Percentiles rank a stretch among this genome's conserved stretches.
phyloP scores from a whole-genome alignment of 2,888 invertebrate genomes.

The Mimumesa dahlbomi region DNA sequence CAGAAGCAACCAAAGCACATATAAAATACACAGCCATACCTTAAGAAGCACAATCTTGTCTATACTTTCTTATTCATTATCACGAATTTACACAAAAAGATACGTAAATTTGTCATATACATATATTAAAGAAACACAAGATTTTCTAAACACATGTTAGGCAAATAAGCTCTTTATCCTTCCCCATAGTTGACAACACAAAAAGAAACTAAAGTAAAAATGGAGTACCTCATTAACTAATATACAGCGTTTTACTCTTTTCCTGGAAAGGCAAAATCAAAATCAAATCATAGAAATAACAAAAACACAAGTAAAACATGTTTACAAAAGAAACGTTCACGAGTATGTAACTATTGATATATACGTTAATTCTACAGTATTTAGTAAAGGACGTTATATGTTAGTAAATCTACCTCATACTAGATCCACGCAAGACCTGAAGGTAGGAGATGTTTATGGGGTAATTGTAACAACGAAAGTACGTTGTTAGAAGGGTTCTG shows the following conservation, averaged over 20 bases:
- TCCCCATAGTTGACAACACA: constrained; percentile 53
- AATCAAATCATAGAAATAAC: constrained; percentile 56
- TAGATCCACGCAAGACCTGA: constrained; percentile 78
- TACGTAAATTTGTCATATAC: too few species aligned
- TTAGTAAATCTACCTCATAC: constrained; percentile 76
- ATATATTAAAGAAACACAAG: too few species aligned
- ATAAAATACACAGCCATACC: constrained; percentile 38
- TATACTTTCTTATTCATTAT: constrained; percentile 7
- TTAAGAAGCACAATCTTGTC: constrained; percentile 38
- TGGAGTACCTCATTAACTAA: constrained; percentile 75
- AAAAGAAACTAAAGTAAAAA: constrained; percentile 64
- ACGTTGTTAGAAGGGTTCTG: constrained; percentile 49
- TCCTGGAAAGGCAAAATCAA: constrained; percentile 73
- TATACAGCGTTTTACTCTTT: constrained; percentile 73
- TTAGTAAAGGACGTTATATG: constrained; percentile 60
- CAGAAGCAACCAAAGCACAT: constrained; percentile 51
- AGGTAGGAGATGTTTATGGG: constrained; percentile 65
- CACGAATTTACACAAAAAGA: constrained; percentile 20
- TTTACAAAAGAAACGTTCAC: constrained; percentile 25
- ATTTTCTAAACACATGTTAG: constrained; percentile 41
- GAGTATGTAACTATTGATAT: constrained; percentile 28
- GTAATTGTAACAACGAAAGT: constrained; percentile 54
- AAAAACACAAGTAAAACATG: constrained; percentile 40
- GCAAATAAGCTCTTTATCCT: constrained; percentile 35
- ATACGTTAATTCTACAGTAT: constrained; percentile 41